Evolutionary conservation across 2,888 invertebrate species (phyloP).

Genomic region (Pseudanteris insignis): DNA sequence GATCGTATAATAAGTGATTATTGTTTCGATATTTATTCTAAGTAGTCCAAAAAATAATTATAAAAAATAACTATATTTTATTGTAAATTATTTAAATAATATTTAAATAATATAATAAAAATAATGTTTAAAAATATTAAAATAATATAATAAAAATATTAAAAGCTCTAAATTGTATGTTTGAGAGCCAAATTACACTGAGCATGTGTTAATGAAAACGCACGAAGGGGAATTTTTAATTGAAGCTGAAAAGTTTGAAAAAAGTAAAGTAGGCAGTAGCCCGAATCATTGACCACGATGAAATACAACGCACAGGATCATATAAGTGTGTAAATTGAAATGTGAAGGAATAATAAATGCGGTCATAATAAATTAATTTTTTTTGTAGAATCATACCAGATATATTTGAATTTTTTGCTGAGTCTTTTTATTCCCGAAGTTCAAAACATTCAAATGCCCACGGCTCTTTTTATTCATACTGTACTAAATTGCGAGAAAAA

Average conservation of each 20-base stretch:
- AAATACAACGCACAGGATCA: slow-evolving; percentile 4
- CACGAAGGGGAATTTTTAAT: slow-evolving; percentile 19
- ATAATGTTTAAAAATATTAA: no score
- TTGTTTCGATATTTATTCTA: no score
- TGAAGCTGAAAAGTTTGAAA: slow-evolving; percentile 8
- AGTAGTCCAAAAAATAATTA: no score
- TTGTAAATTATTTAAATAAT: no score
- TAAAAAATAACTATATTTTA: no score
- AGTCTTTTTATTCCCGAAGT: slow-evolving; percentile 7
- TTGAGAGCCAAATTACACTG: slow-evolving; percentile 10
- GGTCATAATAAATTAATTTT: slow-evolving; percentile 1
- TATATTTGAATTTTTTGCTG: slow-evolving; percentile 9
- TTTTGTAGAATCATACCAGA: slow-evolving; percentile 11
- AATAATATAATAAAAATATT: no score
- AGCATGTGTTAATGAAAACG: slow-evolving; percentile 14
- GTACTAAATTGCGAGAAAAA: slow-evolving; percentile 16
- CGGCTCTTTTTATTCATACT: slow-evolving; percentile 14
- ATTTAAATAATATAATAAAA: no score
- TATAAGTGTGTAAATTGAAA: slow-evolving; percentile 4
- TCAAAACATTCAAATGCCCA: slow-evolving; percentile 11
- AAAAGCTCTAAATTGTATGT: no score
- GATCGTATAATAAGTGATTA: no score
- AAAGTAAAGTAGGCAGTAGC: slow-evolving; percentile 4
- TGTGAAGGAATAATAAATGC: background rate
- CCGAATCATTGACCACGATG: slow-evolving; percentile 7